These are phyloP conservation scores for Diarsia rubi DNA, from an alignment of 2,888 invertebrate species.

Conservation along the genomic window DNA sequence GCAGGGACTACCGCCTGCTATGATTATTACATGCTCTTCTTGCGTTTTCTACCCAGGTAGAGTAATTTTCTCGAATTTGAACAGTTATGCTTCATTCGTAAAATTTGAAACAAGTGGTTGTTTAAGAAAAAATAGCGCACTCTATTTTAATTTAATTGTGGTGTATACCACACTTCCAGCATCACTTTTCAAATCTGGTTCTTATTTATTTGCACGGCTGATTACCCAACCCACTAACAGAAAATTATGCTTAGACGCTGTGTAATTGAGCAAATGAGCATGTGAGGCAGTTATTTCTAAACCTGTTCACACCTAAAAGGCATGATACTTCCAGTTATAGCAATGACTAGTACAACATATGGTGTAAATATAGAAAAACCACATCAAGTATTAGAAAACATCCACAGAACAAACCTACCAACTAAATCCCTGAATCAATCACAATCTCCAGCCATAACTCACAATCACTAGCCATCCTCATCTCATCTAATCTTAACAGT, in stretches of 20 bases:
- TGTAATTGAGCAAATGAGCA: slow-evolving; percentile 13
- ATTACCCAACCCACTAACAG: not conserved
- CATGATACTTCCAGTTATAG: not conserved
- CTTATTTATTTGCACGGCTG: not conserved
- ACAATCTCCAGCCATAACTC: slow-evolving; percentile 35
- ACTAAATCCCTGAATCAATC: slow-evolving; percentile 27
- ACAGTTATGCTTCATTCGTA: too few species aligned
- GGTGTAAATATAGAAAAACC: slow-evolving; percentile 1
- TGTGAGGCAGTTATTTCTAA: not conserved
- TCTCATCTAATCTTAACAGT: slow-evolving; percentile 53
- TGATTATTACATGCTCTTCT: not conserved
- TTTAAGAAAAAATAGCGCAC: not conserved
- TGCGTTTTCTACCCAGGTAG: not conserved
- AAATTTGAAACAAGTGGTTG: not conserved
- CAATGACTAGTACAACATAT: not conserved
- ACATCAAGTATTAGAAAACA: slow-evolving; percentile 1
- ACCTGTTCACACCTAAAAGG: slow-evolving; percentile 7
- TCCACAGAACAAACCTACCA: not conserved
- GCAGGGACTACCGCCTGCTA: not conserved
- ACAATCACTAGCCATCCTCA: slow-evolving; percentile 32
- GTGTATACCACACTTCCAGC: not conserved
- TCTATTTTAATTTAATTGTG: not conserved
- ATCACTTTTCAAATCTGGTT: not conserved
- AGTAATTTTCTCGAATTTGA: too few species aligned
- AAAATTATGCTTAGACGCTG: not conserved